phyloP scores from a whole-genome alignment of 2,797 vertebrate species.

The Zenarchopterus dispar region DNA sequence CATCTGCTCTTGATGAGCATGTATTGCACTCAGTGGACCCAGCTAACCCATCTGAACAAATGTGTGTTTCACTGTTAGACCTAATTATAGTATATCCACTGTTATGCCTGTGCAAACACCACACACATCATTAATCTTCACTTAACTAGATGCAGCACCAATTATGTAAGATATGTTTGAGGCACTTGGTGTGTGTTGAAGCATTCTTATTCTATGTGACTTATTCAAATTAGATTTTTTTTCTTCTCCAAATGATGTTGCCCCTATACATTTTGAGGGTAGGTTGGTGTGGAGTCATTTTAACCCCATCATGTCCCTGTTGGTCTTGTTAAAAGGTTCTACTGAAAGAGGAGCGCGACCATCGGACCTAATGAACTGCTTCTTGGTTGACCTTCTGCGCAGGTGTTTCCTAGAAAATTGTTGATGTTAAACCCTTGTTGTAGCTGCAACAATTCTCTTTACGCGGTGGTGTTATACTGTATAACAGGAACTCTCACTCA shows the following conservation, averaged over 20 bases:
- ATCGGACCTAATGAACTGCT: slow-evolving; percentile 12
- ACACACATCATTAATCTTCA: slow-evolving; percentile 46
- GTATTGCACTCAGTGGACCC: slow-evolving; percentile 41
- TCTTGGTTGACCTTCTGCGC: slow-evolving; percentile 20
- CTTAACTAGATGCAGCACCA: slow-evolving; percentile 32
- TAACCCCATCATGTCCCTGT: slow-evolving; percentile 48
- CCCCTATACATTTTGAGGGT: slow-evolving; percentile 57
- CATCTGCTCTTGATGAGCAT: slow-evolving; percentile 52
- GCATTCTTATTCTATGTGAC: slow-evolving; percentile 40
- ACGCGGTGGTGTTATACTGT: no score
- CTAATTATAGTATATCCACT: slow-evolving; percentile 57
- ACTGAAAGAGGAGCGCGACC: not conserved
- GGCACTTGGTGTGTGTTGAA: slow-evolving; percentile 32
- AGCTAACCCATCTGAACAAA: slow-evolving; percentile 32
- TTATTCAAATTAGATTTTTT: slow-evolving; percentile 71
- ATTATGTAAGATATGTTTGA: slow-evolving; percentile 47
- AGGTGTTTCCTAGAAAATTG: slow-evolving; percentile 33
- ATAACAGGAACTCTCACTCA: no score
- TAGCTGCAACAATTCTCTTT: not conserved
- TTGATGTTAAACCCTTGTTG: not conserved
- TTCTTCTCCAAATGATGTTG: slow-evolving; percentile 45
- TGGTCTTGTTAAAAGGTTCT: slow-evolving; percentile 62
- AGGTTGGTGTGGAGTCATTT: slow-evolving; percentile 32
- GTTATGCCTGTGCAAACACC: slow-evolving; percentile 31
- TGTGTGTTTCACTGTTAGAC: slow-evolving; percentile 45